Percentiles rank a stretch among this genome's conserved stretches.
These are phyloP conservation scores for Zonitis immaculata DNA, from an alignment of 2,888 invertebrate genomes.

Conservation along the genomic window DNA sequence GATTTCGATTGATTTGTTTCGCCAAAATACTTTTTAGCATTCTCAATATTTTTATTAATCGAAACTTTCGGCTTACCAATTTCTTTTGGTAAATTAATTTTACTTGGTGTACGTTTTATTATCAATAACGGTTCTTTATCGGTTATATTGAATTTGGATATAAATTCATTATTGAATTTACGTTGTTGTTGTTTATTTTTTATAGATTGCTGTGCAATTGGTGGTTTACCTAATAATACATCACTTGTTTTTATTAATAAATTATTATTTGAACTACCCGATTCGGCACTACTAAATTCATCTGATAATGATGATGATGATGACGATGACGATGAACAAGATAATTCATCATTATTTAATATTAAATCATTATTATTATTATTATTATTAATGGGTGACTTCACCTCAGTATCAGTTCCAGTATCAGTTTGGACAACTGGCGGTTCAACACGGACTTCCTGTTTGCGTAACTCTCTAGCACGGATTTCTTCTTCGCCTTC, in stretches of 20 bases:
- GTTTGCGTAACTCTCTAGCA: conserved; percentile 62
- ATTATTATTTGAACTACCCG: conserved; percentile 22
- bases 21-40: conserved; percentile 47
- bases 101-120: conserved; percentile 48
- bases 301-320: conserved; percentile 27
- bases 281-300: conserved; percentile 45
- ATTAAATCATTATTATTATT: neutral
- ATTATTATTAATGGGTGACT: conserved; percentile 32
- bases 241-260: conserved; percentile 25
- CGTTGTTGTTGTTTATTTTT: conserved; percentile 37
- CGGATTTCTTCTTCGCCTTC: conserved; percentile 67
- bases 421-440: conserved; percentile 61
- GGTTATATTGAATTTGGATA: conserved; percentile 36
- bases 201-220: conserved; percentile 23
- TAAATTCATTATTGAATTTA: conserved; percentile 41
- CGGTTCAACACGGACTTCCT: conserved; percentile 63
- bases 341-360: conserved; percentile 9
- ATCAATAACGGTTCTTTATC: conserved; percentile 44
- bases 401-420: conserved; percentile 70
- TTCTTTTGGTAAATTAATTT: conserved; percentile 45
- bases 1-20: conserved; percentile 27
- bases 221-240: conserved; percentile 10
- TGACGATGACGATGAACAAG: too few relatives aligned
- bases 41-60: conserved; percentile 38
- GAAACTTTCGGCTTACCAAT: conserved; percentile 46